Evolutionary conservation across 1,140 invertebrate genomes (phyloP), one percentile per base, ranked within the genome.

Genomic region (Trigoniulus corallinus): DNA sequence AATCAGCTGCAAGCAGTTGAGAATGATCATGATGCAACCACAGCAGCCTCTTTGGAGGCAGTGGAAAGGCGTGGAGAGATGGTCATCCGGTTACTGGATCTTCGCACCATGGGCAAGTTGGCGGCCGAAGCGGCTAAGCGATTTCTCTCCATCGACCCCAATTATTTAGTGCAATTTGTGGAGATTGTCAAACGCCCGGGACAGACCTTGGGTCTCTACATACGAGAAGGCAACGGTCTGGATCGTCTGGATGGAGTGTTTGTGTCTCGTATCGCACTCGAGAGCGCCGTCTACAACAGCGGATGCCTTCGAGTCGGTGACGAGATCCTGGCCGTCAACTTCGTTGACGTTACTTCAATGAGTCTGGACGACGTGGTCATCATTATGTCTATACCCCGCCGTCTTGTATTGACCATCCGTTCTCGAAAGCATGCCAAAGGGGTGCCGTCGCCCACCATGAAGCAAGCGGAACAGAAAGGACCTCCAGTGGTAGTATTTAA

Each of bases 161-260:
- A 51, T 7, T 48, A 53, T 46, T 59, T 81, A 57, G 83, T 93
- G 44, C 83, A 95, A 68, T 84, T 97, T 62, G 91, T 98, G 54
- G 95, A 98, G 72, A 98, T 98, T 61, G 92, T 98, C 53, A 99
- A 99, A 70, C 78, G 94, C 59, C 95, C 95, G 1, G 95, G 94
- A 22, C 95, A 98, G 71, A 97, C 93, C 3, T 73, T 99, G 47
- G 95, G 95, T 40, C 77, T 99, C 49, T 98, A 98, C 64, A 96
- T 98, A 60, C 76, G 95, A 25, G 92, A 97, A 70, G 92, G 92
- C 21, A 93, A 97, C 62, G 94, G 92, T 1, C 77, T 87, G 34
- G 87, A 94, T 61, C 77, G 88, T 45, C 79, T 79, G 40, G 89
- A 94, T 64, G 95, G 95, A 25, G 93, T 98, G 50, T 98, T 98